Conservation (phyloP, 37 sponge, comb jelly and placozoan genomes). For the Chondrilla cf. caribensis region DNA sequence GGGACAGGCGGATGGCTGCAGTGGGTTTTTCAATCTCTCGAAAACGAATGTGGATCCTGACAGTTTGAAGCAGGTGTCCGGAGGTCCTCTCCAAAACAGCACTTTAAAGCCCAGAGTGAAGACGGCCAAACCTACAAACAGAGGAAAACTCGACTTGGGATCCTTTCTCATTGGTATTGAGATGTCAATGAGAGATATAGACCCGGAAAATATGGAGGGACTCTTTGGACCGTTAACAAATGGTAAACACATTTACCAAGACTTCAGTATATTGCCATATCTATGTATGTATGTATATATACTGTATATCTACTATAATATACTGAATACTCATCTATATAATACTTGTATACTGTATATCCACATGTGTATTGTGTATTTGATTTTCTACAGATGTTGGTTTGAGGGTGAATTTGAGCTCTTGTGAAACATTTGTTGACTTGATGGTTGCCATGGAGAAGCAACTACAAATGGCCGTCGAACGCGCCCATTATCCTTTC, state of each 20-base stretch:
- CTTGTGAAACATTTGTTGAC: conserved; percentile 63
- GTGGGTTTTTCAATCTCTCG: not conserved
- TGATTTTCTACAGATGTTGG: conserved; percentile 53
- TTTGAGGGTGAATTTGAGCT: conserved; percentile 65
- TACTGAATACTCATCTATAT: not conserved
- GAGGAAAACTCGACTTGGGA: conserved; percentile 60
- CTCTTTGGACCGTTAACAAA: conserved; percentile 79
- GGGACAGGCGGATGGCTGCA: conserved; percentile 19
- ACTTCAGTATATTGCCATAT: too few species aligned
- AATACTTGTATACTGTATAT: not conserved
- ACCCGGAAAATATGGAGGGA: conserved; percentile 39
- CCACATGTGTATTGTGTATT: too few species aligned
- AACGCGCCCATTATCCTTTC: conserved; percentile 77
- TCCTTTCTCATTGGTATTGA: conserved; percentile 78
- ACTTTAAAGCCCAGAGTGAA: not conserved
- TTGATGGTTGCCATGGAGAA: conserved; percentile 49
- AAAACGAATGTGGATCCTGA: not conserved
- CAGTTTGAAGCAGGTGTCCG: not conserved
- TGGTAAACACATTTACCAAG: conserved; percentile 22
- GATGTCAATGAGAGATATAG: conserved; percentile 46
- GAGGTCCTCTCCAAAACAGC: not conserved
- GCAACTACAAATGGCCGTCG: conserved; percentile 29
- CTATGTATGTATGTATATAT: too few species aligned
- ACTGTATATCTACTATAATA: too few species aligned
- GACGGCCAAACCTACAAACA: not conserved